Evolutionary conservation across 2,797 vertebrate genomes (phyloP).

Genomic region (Myotis daubentonii): DNA sequence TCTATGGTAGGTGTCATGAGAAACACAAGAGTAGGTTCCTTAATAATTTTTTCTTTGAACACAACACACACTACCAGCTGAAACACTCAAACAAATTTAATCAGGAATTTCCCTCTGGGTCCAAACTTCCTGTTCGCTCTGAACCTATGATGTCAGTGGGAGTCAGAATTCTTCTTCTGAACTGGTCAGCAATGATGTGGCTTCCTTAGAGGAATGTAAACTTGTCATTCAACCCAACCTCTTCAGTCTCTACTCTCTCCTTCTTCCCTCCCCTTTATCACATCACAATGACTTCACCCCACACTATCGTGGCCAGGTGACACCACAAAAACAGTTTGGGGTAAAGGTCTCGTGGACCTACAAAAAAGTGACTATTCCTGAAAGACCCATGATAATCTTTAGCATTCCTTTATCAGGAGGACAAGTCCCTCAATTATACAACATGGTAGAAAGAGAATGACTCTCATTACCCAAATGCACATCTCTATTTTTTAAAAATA

Average conservation of each 20-base stretch:
- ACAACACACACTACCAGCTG: constrained; percentile 9
- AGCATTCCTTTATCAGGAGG: not conserved
- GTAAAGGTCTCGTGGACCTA: constrained; percentile 56
- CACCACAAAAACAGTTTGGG: constrained; percentile 56
- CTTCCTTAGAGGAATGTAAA: constrained; percentile 83
- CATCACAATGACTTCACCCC: constrained; percentile 74
- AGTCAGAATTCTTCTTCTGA: constrained; percentile 59
- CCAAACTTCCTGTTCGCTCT: constrained; percentile 71
- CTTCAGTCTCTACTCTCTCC: constrained; percentile 19
- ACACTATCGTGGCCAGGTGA: constrained; percentile 71
- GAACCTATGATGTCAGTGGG: constrained; percentile 24
- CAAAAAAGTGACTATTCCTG: not conserved
- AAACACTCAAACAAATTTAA: constrained; percentile 57
- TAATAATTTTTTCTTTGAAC: not conserved
- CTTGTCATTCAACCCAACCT: constrained; percentile 79
- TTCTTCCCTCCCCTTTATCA: constrained; percentile 53
- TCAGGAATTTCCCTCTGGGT: constrained; percentile 71
- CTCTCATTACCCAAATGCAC: not conserved
- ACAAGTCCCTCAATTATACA: not conserved
- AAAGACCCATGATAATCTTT: not conserved
- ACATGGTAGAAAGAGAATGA: not conserved
- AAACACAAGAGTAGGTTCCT: not conserved
- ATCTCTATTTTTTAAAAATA: no score
- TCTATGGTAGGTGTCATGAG: not conserved
- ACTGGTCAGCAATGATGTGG: constrained; percentile 65